Base-by-base conservation (phyloP, 2,888 invertebrate species). In the Megalurothrips usitatus region DNA sequence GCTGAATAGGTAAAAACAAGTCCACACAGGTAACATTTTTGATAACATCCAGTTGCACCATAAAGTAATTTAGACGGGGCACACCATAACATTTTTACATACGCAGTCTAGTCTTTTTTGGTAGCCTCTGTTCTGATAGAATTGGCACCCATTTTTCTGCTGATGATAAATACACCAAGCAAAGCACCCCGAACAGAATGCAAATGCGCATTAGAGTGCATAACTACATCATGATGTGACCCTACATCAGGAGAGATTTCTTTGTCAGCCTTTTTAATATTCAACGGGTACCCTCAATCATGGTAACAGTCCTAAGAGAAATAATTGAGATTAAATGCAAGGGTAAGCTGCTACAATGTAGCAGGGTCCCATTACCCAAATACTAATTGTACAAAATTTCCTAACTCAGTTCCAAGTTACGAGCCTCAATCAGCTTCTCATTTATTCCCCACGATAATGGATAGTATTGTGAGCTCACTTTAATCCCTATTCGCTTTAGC, bases 271-370 rank as follows among this genome's bases (percentile, higher is more conserved):
- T 75, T 75, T 75, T 11, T 26, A 75, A 75, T 19, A 58, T 58
- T 26, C 26, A 75, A 26, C 10, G 12, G 12, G 12, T 75, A 75
- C 68, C 68, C 68, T 75, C 68, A 75, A 10, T n/a, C 58, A 58
- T 75, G 23, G 23, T 75, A 26, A 75, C 68, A 75, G 68, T 75
- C 68, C 68, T 26, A 75, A 75, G 23, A 75, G 68, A 26, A 75
- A 75, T 75, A 75, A 75, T 75, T 75, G 68, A 75, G 26, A 75
- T 75, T 75, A 75, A 75, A 75, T 75, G 68, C 68, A 75, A 26
- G 68, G 68, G 23, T 75, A 4, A 75, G 12, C 68, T 75, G 68
- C 68, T 26, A 26, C 23, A 23, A 23, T 26, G 68, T 26, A 26
- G 68, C 68, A 75, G 23, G 58, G 58, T 58, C 58, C 23, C 68